These are phyloP conservation scores for Perodicticus potto DNA, from an alignment of 2,797 vertebrate genomes.

Conservation along the genomic window DNA sequence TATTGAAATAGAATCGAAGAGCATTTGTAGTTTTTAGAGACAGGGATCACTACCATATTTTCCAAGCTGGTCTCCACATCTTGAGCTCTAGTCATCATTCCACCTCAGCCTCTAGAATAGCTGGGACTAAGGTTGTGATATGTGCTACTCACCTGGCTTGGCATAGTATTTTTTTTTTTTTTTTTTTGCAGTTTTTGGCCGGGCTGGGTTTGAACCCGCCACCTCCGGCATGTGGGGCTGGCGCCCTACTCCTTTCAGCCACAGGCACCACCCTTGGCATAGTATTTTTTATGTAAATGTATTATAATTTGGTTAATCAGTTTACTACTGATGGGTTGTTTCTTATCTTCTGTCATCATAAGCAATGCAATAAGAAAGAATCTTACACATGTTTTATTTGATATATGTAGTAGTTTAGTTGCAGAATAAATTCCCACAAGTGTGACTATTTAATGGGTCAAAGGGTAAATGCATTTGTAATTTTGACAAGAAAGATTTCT, in stretches of 20 bases:
- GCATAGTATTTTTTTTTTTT: too few relatives aligned
- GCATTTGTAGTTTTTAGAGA: neutral
- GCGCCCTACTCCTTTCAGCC: too few relatives aligned
- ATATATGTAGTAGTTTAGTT: neutral
- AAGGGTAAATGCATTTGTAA: neutral
- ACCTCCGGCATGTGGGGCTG: too few relatives aligned
- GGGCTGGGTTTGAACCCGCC: too few relatives aligned
- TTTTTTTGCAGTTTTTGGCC: too few relatives aligned
- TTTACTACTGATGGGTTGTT: neutral
- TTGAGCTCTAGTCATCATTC: neutral
- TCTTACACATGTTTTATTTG: neutral
- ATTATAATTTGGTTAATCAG: neutral
- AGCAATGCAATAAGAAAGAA: neutral
- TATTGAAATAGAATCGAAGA: neutral
- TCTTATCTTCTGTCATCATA: neutral
- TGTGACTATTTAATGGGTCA: neutral
- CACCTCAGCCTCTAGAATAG: neutral
- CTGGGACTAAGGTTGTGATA: neutral
- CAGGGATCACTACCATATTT: neutral
- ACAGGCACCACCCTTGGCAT: too few relatives aligned
- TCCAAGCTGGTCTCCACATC: neutral
- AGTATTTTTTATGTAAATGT: neutral
- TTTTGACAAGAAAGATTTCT: neutral
- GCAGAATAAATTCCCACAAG: neutral
- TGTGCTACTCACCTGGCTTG: neutral